These are phyloP conservation scores for Chaenodraco wilsoni DNA, from an alignment of 2,797 vertebrate genomes.

Conservation along the genomic window DNA sequence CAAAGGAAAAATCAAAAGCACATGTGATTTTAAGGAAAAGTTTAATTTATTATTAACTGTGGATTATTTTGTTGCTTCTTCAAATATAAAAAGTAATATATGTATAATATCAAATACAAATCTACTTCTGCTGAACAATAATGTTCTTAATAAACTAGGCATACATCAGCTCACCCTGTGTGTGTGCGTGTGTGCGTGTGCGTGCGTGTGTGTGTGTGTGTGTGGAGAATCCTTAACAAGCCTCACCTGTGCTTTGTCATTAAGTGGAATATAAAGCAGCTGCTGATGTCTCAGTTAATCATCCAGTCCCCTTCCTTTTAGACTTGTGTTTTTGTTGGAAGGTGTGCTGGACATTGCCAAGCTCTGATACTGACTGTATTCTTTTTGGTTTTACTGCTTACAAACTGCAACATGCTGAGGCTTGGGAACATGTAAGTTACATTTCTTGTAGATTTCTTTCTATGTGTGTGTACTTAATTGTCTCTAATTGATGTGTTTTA, in stretches of 20 bases:
- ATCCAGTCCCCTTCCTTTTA: conserved; percentile 16
- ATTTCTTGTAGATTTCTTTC: rapidly evolving
- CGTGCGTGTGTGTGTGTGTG: no score
- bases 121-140: conserved; percentile 38
- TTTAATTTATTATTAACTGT: no score
- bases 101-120: neutral
- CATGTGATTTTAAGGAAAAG: neutral
- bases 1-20: neutral
- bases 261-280: conserved; percentile 49
- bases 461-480: rapidly evolving
- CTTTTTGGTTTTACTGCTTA: conserved; percentile 25
- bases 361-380: conserved; percentile 19
- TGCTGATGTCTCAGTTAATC: neutral
- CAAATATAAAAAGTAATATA: neutral
- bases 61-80: neutral
- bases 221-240: conserved; percentile 19
- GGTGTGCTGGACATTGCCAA: conserved; percentile 28
- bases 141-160: neutral
- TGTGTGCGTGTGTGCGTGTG: no score
- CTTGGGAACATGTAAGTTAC: conserved; percentile 62
- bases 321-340: conserved; percentile 34
- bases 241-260: conserved; percentile 57
- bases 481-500: neutral
- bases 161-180: neutral
- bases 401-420: conserved; percentile 56